Base-by-base conservation (phyloP, 2,888 invertebrate species). In the Ctena decussata region DNA sequence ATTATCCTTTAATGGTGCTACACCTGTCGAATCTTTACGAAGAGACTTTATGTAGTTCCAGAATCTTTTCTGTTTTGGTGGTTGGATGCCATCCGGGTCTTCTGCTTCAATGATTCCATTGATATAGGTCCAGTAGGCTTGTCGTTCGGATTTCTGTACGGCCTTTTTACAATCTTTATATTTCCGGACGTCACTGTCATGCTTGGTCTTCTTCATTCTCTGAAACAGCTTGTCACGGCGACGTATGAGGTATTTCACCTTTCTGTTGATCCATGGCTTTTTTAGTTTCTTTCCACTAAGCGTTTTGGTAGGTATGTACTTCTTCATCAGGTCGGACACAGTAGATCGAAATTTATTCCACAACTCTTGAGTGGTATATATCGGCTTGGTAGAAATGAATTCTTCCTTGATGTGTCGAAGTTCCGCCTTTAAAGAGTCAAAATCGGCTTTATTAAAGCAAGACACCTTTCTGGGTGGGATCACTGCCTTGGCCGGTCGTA, bases 391-490 rank as follows among this genome's bases (percentile, higher is more conserved):
- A 24, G 37, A 5, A 11, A 41, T 37, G 39, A 71, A 71, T 5
- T n/a, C 27, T 6, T 11, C 39, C 37, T 71, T 41, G 6, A n/a
- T n/a, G 5, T n/a, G 27, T 37, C 39, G 35, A n/a, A 76, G 70
- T 37, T 46, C 41, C 30, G 30, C 30, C n/a, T 53, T 75, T 21
- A 81, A 37, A 37, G n/a, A 37, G 5, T 76, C 32, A 41, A 60
- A 80, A 35, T 80, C 41, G 0, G 75, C 80, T 46, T 65, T 80
- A 21, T 80, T 57, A 75, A 75, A 80, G 35, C 15, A n/a, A 41
- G 32, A 39, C 12, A 78, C 79, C 30, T 24, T 75, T 32, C 49
- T 2, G 11, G 72, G 53, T 44, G 57, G 65, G 41, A 37, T n/a
- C 0, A 15, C 12, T 24, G 69, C 18, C 27, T 37, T 80, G 53